These are phyloP conservation scores for Podocnemis expansa DNA, from an alignment of 2,113 vertebrate species.

Conservation along the genomic window DNA sequence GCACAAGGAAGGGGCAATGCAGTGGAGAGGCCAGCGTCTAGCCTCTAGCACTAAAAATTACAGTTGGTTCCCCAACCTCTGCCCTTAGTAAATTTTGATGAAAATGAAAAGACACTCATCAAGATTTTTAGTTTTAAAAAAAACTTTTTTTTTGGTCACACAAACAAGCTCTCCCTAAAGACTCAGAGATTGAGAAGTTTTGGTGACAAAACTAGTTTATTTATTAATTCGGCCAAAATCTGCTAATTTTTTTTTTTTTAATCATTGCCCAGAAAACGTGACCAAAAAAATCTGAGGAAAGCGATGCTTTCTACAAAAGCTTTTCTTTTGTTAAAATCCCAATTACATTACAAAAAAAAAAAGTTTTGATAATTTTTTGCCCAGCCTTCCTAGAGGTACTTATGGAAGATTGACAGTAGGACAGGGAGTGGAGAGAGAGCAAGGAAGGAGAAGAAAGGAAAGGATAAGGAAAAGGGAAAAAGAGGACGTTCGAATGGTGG, in stretches of 20 bases:
- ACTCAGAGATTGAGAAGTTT: no score
- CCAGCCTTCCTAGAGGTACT: neutral
- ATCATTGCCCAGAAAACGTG: no score
- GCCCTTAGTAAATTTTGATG: neutral
- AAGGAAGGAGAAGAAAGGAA: neutral
- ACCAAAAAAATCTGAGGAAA: neutral
- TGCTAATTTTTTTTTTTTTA: no score
- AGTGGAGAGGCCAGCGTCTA: neutral
- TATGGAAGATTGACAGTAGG: neutral
- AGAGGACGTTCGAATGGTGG: neutral
- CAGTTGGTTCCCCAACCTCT: neutral
- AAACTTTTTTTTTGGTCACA: neutral
- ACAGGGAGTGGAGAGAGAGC: neutral
- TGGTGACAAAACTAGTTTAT: no score
- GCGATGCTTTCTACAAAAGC: neutral
- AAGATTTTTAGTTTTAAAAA: neutral
- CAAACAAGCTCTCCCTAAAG: neutral
- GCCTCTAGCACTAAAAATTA: neutral
- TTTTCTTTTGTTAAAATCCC: neutral
- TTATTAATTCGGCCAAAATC: no score
- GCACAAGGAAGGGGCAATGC: neutral
- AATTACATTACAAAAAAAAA: neutral
- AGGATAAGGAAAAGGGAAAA: neutral
- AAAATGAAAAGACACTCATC: neutral
- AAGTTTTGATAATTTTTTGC: neutral